These are phyloP conservation scores for Ceraclea dissimilis DNA, from an alignment of 2,888 invertebrate genomes.

Conservation along the genomic window DNA sequence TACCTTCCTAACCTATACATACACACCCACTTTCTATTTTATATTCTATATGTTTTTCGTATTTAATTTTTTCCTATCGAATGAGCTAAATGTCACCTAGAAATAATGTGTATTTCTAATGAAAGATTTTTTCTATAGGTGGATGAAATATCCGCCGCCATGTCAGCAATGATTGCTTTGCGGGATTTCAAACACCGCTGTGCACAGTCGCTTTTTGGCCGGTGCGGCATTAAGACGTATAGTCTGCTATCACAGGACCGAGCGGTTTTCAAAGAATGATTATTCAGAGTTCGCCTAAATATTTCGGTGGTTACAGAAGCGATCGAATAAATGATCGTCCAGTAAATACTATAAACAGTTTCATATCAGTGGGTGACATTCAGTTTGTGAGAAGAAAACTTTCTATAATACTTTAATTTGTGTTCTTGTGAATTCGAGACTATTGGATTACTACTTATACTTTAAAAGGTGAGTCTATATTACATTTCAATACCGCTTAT, in stretches of 20 bases:
- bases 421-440: constrained; percentile 2
- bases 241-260: constrained; percentile 15
- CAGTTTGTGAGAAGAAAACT: constrained; percentile 53
- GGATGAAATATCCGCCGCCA: constrained; percentile 11
- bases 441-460: neutral
- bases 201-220: constrained; percentile 18
- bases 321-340: constrained; percentile 19
- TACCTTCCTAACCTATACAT: no score
- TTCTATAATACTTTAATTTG: constrained; percentile 48
- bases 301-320: constrained; percentile 21
- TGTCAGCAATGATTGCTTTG: constrained; percentile 13
- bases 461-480: neutral
- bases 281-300: constrained; percentile 22
- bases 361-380: constrained; percentile 49
- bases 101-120: constrained; percentile 11
- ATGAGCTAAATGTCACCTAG: constrained; percentile 11
- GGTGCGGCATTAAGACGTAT: constrained; percentile 16
- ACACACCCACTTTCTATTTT: no score
- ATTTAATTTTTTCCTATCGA: constrained; percentile 9
- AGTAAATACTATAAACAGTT: constrained; percentile 14
- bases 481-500: neutral
- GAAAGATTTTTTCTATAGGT: neutral
- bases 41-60: no score
- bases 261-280: constrained; percentile 22
- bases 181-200: neutral